A percentile compares a stretch with the other conserved stretches of the same genome.
Evolutionary conservation across 2,113 vertebrate species (phyloP).

Genomic region (Xerus inauris): DNA sequence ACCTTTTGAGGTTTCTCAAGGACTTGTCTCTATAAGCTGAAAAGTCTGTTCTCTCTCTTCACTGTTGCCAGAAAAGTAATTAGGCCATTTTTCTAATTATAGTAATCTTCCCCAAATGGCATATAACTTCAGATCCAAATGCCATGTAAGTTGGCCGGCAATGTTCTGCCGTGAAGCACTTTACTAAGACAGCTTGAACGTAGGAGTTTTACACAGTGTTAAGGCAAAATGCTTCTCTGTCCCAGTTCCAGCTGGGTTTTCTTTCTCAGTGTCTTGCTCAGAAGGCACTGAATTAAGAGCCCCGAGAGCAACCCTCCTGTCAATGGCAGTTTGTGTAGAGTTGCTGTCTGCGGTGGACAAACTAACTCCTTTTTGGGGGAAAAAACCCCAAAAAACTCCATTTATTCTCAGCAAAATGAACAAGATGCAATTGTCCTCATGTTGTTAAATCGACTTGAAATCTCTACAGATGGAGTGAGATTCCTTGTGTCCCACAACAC

Average conservation of each 20-base stretch:
- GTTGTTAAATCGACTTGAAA: not conserved
- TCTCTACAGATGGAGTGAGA: not conserved
- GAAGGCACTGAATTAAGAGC: not conserved
- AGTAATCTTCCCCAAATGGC: slow-evolving; percentile 81
- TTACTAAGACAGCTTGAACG: slow-evolving; percentile 54
- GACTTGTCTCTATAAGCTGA: slow-evolving; percentile 75
- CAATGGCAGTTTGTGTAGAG: slow-evolving; percentile 15
- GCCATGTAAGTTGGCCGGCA: slow-evolving; percentile 65
- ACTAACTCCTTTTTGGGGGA: slow-evolving; percentile 28
- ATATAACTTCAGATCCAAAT: slow-evolving; percentile 75
- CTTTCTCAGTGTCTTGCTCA: slow-evolving; percentile 50
- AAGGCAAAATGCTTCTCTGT: slow-evolving; percentile 51
- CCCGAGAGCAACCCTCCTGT: not conserved
- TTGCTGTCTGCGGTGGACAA: slow-evolving; percentile 18
- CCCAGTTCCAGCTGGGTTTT: slow-evolving; percentile 52
- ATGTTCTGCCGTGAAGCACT: slow-evolving; percentile 45
- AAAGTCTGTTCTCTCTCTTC: slow-evolving; percentile 75
- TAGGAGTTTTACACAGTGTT: slow-evolving; percentile 54
- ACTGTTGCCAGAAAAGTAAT: slow-evolving; percentile 80
- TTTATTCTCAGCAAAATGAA: slow-evolving; percentile 14
- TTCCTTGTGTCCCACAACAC: not conserved
- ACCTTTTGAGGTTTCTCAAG: slow-evolving; percentile 78
- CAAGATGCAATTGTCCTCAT: not conserved
- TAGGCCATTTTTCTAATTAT: slow-evolving; percentile 81
- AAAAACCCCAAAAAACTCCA: no score